A percentile compares a stretch with the other conserved stretches of the same genome.
These are phyloP conservation scores for Lonchura striata DNA, from an alignment of 2,113 vertebrate genomes.

Conservation along the genomic window DNA sequence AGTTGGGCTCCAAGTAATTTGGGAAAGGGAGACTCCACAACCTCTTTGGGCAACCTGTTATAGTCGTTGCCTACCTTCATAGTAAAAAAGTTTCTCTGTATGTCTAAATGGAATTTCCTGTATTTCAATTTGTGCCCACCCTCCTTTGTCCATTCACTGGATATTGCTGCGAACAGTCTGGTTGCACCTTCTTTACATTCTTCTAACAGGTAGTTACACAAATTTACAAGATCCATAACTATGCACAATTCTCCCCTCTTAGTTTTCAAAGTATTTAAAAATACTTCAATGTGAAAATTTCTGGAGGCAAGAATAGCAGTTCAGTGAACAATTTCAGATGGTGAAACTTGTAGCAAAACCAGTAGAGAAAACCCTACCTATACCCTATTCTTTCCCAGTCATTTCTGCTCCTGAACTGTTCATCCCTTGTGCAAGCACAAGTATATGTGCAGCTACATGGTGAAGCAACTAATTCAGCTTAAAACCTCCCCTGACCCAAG, in stretches of 20 bases:
- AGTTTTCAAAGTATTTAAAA: not conserved
- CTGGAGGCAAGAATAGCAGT: not conserved
- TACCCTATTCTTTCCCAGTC: not conserved
- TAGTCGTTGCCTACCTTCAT: not conserved
- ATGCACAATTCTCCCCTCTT: not conserved
- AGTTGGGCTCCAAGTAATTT: rapidly evolving
- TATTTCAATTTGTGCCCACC: not conserved
- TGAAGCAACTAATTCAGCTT: not conserved
- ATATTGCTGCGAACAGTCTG: not conserved
- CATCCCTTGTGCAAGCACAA: not conserved
- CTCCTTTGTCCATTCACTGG: not conserved
- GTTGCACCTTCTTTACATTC: not conserved
- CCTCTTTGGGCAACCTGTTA: not conserved
- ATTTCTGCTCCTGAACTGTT: not conserved
- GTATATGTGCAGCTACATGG: not conserved
- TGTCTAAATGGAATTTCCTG: not conserved
- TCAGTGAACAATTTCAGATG: not conserved
- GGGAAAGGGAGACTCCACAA: not conserved
- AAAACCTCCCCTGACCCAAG: not conserved
- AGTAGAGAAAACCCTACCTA: not conserved
- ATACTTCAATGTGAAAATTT: not conserved
- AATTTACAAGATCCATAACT: not conserved
- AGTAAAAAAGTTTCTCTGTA: not conserved
- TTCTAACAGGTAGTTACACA: not conserved
- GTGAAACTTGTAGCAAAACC: not conserved